These are phyloP conservation scores for Papilio helenus DNA, from an alignment of 1,140 invertebrate species.

Conservation along the genomic window DNA sequence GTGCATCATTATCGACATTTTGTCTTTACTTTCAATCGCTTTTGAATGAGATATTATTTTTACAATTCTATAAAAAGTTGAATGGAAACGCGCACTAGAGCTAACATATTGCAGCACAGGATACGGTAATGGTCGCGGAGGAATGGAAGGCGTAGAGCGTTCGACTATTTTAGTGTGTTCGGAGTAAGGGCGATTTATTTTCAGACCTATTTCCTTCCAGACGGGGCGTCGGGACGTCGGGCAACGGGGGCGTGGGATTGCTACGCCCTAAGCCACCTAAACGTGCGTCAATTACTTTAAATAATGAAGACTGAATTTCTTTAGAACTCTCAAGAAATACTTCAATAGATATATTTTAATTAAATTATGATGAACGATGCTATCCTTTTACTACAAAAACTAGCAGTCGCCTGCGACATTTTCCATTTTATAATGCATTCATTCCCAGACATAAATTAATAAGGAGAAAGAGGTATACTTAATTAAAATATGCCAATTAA, in stretches of 20 bases:
- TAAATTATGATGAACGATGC: slow-evolving; percentile 9
- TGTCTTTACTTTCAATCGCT: not conserved
- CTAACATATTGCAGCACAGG: slow-evolving; percentile 69
- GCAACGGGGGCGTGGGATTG: slow-evolving; percentile 46
- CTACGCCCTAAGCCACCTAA: slow-evolving; percentile 7
- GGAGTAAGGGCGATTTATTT: slow-evolving; percentile 79
- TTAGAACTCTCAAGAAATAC: slow-evolving; percentile 12
- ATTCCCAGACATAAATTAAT: not conserved
- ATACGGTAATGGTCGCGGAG: slow-evolving; percentile 79
- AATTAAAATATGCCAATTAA: not conserved
- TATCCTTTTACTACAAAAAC: not conserved
- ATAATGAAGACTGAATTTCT: slow-evolving; percentile 22
- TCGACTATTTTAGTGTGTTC: slow-evolving; percentile 77
- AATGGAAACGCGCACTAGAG: slow-evolving; percentile 59
- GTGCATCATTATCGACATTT: not conserved
- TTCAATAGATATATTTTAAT: slow-evolving; percentile 7
- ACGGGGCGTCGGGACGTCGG: slow-evolving; percentile 46
- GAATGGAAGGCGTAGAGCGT: slow-evolving; percentile 71
- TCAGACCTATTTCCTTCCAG: slow-evolving; percentile 77
- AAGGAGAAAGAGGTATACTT: not conserved
- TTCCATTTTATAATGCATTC: no score
- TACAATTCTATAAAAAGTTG: slow-evolving; percentile 34
- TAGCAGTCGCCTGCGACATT: no score
- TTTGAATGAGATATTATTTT: not conserved
- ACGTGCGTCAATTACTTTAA: slow-evolving; percentile 35